Percentiles rank a stretch among this genome's conserved stretches.
Evolutionary conservation across 2,888 invertebrate species (phyloP).

Genomic region (Mantis religiosa): DNA sequence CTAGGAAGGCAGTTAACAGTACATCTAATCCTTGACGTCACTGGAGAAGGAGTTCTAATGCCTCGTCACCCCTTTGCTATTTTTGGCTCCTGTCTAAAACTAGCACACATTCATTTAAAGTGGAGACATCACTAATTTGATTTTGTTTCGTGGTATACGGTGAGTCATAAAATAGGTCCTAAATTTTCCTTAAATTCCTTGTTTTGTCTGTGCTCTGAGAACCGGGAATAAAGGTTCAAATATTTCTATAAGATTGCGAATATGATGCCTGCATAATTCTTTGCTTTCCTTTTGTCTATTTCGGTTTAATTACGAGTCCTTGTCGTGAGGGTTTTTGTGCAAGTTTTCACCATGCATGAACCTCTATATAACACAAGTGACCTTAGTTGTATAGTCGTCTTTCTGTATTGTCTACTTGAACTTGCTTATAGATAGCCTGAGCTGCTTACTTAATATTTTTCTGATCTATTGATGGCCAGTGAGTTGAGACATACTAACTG

Average conservation of each 20-base stretch:
- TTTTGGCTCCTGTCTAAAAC: not conserved
- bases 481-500: too few species aligned
- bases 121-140: not conserved
- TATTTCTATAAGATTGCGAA: not conserved
- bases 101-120: not conserved
- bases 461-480: too few species aligned
- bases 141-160: not conserved
- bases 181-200: not conserved
- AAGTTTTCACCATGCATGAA: too few species aligned
- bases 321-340: too few species aligned
- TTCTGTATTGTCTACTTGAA: too few species aligned
- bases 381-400: too few species aligned
- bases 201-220: not conserved
- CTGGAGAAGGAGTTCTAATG: not conserved
- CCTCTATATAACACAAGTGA: too few species aligned
- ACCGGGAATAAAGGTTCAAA: not conserved
- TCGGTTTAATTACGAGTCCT: too few species aligned
- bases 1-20: not conserved
- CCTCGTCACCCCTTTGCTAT: not conserved
- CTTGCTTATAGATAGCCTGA: too few species aligned
- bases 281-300: too few species aligned
- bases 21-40: not conserved
- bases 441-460: too few species aligned
- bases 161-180: not conserved
- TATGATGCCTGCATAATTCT: too few species aligned